Evolutionary conservation across 2,888 invertebrate species (phyloP).

Genomic region (Drosophila testacea): DNA sequence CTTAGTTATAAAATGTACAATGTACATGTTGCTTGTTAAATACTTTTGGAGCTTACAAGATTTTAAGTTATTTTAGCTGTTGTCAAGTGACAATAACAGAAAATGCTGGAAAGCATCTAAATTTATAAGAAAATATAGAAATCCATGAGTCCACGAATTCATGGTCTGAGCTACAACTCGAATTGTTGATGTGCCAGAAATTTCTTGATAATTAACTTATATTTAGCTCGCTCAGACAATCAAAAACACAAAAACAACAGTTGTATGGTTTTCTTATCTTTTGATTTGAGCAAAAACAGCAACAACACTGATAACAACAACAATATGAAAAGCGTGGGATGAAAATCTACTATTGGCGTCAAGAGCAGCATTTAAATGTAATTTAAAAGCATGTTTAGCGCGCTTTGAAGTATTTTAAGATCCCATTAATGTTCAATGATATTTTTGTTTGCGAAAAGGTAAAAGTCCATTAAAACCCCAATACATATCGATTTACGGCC

Average conservation of each 20-base stretch:
- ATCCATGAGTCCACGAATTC: too few species aligned
- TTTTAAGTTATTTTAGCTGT: neutral
- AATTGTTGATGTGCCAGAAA: constrained; percentile 14
- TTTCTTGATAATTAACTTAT: constrained; percentile 29
- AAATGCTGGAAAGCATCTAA: too few species aligned
- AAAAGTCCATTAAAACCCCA: constrained; percentile 21
- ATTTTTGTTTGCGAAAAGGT: constrained; percentile 48
- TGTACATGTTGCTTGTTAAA: neutral
- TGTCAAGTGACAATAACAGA: too few species aligned
- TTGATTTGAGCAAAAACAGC: constrained; percentile 14
- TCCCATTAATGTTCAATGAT: constrained; percentile 55
- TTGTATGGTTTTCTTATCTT: constrained; percentile 37
- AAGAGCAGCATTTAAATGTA: constrained; percentile 53
- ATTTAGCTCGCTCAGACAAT: constrained; percentile 4
- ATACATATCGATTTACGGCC: constrained; percentile 11
- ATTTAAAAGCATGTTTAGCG: constrained; percentile 49
- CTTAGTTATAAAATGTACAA: too few species aligned
- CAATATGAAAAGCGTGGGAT: constrained; percentile 5
- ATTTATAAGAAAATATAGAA: constrained; percentile 17
- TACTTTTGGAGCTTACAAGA: neutral
- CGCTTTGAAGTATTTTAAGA: constrained; percentile 70
- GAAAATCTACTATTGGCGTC: constrained; percentile 57
- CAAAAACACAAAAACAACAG: neutral
- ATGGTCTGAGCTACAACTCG: too few species aligned
- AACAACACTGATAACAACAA: constrained; percentile 12